Conservation (phyloP, 1,140 invertebrate species). For the Drosophila kanapiae region DNA sequence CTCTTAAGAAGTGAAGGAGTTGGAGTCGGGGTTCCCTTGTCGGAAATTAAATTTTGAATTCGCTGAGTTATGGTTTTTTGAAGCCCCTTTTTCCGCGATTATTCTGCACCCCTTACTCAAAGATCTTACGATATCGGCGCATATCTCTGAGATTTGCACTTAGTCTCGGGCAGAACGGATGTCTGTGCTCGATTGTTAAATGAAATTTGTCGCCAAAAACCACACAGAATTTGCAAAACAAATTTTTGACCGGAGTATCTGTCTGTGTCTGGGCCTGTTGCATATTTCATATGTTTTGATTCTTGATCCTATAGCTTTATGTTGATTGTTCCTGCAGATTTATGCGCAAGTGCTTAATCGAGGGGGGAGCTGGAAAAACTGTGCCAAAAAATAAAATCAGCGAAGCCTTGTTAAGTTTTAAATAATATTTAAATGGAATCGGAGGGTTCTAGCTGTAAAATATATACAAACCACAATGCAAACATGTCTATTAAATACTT, state of each 20-base stretch:
- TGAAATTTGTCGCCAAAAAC: conserved; percentile 74
- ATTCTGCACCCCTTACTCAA: not conserved
- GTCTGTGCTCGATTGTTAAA: conserved; percentile 68
- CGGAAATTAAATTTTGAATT: conserved; percentile 70
- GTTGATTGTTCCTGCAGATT: conserved; percentile 44
- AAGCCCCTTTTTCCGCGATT: not conserved
- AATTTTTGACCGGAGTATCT: conserved; percentile 46
- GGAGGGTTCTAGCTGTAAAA: too few species aligned
- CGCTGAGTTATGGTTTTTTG: conserved; percentile 63
- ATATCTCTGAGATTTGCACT: conserved; percentile 43
- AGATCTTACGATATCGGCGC: conserved; percentile 13
- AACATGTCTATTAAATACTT: not conserved
- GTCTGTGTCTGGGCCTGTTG: conserved; percentile 56
- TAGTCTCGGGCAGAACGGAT: conserved; percentile 52
- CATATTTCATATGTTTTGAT: conserved; percentile 73
- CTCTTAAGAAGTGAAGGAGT: conserved; percentile 1
- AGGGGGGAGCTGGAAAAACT: conserved; percentile 8
- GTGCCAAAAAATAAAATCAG: conserved; percentile 43
- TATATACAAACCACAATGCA: not conserved
- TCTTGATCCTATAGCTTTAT: conserved; percentile 47
- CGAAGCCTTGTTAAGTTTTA: not conserved
- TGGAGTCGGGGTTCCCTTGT: conserved; percentile 40
- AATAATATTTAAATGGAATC: not conserved
- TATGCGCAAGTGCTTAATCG: conserved; percentile 54
- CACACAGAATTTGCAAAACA: conserved; percentile 67